Base-by-base conservation (phyloP, 64 coral and sea anemone genomes). In the Actinia tenebrosa region DNA sequence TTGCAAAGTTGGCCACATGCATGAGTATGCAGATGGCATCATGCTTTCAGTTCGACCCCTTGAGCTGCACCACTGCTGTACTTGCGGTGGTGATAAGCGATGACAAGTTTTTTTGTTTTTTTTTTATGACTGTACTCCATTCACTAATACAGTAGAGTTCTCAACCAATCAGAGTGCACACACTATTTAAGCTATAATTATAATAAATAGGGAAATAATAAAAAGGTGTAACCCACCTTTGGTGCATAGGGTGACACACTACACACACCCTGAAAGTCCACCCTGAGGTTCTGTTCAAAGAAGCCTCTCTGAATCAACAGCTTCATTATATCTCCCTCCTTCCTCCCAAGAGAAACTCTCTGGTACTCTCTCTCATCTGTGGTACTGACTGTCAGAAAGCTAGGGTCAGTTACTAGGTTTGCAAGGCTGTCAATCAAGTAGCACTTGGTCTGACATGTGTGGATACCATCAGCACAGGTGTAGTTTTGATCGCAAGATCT, bases 281-380 rank as follows among this genome's bases (percentile, higher is more conserved):
- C 86, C 54, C 97, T 86, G 5, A 86, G 54, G 71, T 94, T 95
- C 77, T 89, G 93, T 50, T 91, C 71, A 77, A 95, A 99, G 16
- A 99, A 71, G 42, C 93, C 83, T 61, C 91, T 94, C n/a, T 94
- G 86, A 4, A 99, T 89, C 22, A 99, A 86, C 53, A 89, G 86
- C 72, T 90, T 99, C 97, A 99, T 99, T 22, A 99, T 93, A 55
- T 99, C 97, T 53, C 97, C 97, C 77, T 99, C 97, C 45, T 99
- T 99, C n/a, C 97, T 93, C 62, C 93, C 97, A 87, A 99, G 84
- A 86, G 93, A 95, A 63, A 99, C 97, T 55, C 97, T 87, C 80
- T 99, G 87, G 30, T 99, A 99, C 79, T 99, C 97, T 19, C 97
- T 93, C 64, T 94, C 97, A 79, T 99, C 97, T 82, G 93, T 94